Evolutionary conservation across 2,888 invertebrate species (phyloP), one percentile per base, ranked within the genome.

Genomic region (Frankliniella intonsa): DNA sequence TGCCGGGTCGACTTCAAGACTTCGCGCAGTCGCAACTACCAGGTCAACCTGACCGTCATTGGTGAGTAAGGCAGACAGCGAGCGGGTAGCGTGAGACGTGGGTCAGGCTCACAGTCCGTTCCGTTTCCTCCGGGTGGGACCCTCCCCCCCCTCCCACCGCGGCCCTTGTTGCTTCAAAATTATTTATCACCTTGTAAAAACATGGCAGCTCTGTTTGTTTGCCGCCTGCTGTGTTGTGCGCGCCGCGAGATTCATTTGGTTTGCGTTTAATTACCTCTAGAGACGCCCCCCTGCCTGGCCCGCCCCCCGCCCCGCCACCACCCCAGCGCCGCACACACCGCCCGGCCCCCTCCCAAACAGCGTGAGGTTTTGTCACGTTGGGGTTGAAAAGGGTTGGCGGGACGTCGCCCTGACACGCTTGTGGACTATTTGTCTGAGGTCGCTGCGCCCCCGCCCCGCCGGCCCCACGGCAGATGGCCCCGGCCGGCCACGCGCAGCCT

Each of bases 1-100:
- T 90, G 90, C 85, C 86, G 90, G 81, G 90, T 90, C 50, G 90
- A 90, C 86, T 90, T 90, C 86, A 88, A 87, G 84, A 88, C 89
- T 84, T 89, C 90, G 49, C 90, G 90, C 19, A 90, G 90, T 80
- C 88, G 89, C 84, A 90, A 90, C 86, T 89, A 88, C 84, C 89
- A 89, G 87, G 89, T 90, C 85, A 89, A 90, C 86, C 88, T 90
- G 84, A 90, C 89, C 82, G 90, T 90, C 82, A 89, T 90, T 84
- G 89, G 90, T 90, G 86, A 88, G 88, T 76, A 76, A 55, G 17
- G 62, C 11, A n/a, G 17, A 11, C 11, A n/a, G 17, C 0, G 17
- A n/a, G 14, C 17, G 11, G 14, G 17, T 17, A 17, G 62, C 62
- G 62, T n/a, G 14, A 62, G 62, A 62, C 62, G 62, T 12, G n/a